These are phyloP conservation scores for Megaceryle alcyon DNA, from an alignment of 2,797 vertebrate genomes.

Conservation along the genomic window DNA sequence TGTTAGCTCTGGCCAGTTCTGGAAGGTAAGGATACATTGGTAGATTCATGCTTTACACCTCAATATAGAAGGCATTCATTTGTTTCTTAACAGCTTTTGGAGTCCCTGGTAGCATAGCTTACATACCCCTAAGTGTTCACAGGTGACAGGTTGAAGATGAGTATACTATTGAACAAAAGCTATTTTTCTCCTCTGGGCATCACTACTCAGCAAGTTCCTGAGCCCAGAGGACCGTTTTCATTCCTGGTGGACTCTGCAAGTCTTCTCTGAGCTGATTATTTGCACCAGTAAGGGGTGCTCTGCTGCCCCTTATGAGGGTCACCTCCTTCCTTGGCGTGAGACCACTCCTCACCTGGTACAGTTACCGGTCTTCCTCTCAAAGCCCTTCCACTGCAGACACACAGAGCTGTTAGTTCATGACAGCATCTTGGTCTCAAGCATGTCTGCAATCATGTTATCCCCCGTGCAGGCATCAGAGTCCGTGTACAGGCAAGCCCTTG, in stretches of 20 bases:
- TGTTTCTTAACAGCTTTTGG: background rate
- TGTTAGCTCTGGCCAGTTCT: background rate
- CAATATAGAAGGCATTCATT: background rate
- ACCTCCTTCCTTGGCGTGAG: background rate
- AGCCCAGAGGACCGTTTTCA: background rate
- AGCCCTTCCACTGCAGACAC: background rate
- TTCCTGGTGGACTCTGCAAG: background rate
- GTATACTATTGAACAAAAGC: background rate
- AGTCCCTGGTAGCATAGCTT: background rate
- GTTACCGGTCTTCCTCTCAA: background rate
- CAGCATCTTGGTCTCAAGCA: background rate
- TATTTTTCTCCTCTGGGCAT: background rate
- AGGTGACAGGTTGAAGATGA: background rate
- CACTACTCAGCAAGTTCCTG: rapidly evolving
- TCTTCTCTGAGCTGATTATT: background rate
- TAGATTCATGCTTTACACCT: background rate
- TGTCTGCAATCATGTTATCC: background rate
- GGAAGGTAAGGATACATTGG: background rate
- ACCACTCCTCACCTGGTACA: background rate
- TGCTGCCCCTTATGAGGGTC: background rate
- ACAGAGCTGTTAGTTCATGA: background rate
- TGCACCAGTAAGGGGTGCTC: background rate
- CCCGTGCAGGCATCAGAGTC: background rate
- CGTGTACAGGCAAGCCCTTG: background rate
- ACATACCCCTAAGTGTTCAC: background rate